phyloP scores from a whole-genome alignment of 1,140 invertebrate species.

The Brachionus koreanus region DNA sequence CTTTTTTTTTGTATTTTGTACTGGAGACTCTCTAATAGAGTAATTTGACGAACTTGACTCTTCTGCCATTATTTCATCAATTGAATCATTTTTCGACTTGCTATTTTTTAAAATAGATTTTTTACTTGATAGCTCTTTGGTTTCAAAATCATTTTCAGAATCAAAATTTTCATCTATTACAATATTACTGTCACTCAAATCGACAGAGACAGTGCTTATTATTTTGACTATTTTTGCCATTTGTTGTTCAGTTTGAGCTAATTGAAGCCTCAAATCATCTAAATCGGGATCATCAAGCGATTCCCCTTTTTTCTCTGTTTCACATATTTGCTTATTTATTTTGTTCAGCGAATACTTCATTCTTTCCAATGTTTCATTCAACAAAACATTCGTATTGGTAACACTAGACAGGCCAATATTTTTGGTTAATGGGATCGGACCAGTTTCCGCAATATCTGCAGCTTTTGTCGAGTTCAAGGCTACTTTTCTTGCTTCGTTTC shows the following conservation, averaged over 20 bases:
- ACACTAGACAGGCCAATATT: slow-evolving; percentile 30
- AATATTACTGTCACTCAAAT: not conserved
- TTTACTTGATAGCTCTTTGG: not conserved
- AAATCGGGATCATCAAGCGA: slow-evolving; percentile 21
- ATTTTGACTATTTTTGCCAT: slow-evolving; percentile 33
- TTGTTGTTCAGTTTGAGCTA: slow-evolving; percentile 31
- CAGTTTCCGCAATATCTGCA: not conserved
- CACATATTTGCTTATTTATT: slow-evolving; percentile 19
- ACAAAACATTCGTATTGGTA: slow-evolving; percentile 27
- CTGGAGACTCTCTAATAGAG: not conserved
- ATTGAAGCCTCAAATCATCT: slow-evolving; percentile 33
- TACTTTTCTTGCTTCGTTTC: not conserved
- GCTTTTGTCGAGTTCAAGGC: slow-evolving; percentile 2
- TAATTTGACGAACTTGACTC: not conserved
- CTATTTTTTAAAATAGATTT: not conserved
- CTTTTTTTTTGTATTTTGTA: not conserved
- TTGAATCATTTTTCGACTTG: not conserved
- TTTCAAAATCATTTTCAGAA: not conserved
- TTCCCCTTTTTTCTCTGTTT: slow-evolving; percentile 26
- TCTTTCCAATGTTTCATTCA: slow-evolving; percentile 39
- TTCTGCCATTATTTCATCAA: not conserved
- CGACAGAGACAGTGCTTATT: not conserved
- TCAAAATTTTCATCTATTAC: slow-evolving; percentile 18
- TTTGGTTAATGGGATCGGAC: not conserved
- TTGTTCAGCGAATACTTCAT: slow-evolving; percentile 41